Percentiles rank a stretch among this genome's conserved stretches.
These are phyloP conservation scores for Sphaerophoria taeniata DNA, from an alignment of 2,888 invertebrate species.

Conservation along the genomic window DNA sequence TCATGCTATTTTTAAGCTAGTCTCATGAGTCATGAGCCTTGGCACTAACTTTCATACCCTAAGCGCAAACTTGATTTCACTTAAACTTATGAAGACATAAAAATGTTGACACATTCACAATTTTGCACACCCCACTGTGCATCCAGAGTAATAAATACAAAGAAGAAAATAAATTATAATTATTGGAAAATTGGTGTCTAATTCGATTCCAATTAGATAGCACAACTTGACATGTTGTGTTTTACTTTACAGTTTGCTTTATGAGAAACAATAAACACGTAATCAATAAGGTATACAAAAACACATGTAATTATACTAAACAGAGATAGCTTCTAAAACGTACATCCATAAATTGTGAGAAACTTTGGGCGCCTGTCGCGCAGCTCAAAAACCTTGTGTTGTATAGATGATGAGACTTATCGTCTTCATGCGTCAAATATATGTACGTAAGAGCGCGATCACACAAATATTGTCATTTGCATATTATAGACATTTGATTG, in stretches of 20 bases:
- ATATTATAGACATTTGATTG: background rate
- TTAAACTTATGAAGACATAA: too few relatives aligned
- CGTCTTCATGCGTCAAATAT: background rate
- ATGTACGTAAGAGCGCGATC: background rate
- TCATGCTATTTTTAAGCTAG: too few relatives aligned
- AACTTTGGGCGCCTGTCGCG: constrained; percentile 1
- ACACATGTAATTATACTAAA: constrained; percentile 54
- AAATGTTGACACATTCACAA: background rate
- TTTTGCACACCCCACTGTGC: background rate
- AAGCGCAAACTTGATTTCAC: too few relatives aligned
- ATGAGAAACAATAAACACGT: constrained; percentile 27
- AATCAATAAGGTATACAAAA: constrained; percentile 29
- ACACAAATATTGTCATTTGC: background rate
- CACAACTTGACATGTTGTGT: constrained; percentile 54
- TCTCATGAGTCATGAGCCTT: too few relatives aligned
- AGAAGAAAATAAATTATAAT: constrained; percentile 54
- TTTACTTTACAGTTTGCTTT: constrained; percentile 11
- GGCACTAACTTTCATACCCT: too few relatives aligned
- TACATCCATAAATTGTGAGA: constrained; percentile 12
- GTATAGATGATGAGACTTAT: too few relatives aligned
- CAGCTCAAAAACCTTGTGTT: too few relatives aligned
- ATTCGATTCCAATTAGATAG: constrained; percentile 70
- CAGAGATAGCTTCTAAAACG: constrained; percentile 14
- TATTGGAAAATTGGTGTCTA: constrained; percentile 70
- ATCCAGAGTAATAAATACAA: constrained; percentile 11